A percentile compares a stretch with the other conserved stretches of the same genome.
Conservation (phyloP, 2,113 vertebrate genomes). For the Colaptes auratus region DNA sequence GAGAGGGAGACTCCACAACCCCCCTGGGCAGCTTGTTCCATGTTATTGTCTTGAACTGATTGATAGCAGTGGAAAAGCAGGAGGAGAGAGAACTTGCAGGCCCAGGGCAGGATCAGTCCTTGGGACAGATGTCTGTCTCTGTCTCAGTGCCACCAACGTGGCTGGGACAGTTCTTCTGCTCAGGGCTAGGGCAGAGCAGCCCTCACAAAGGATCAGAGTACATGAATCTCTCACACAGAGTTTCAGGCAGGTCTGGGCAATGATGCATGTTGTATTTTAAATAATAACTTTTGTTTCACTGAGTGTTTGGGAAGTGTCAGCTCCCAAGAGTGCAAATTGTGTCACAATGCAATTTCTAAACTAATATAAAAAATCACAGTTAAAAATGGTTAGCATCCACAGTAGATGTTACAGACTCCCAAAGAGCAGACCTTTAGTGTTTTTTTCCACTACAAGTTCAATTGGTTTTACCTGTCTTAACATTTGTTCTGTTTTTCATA, state of each 20-base stretch:
- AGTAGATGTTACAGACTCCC: not conserved
- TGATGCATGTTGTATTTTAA: not conserved
- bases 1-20: too few species aligned
- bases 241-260: not conserved
- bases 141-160: not conserved
- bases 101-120: not conserved
- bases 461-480: not conserved
- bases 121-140: rapidly evolving
- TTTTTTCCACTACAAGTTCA: not conserved
- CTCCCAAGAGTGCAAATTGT: not conserved
- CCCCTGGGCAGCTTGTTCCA: not conserved
- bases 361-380: not conserved
- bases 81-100: rapidly evolving
- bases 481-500: not conserved
- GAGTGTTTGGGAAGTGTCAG: not conserved
- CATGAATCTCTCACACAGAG: not conserved
- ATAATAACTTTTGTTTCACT: not conserved
- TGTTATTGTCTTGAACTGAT: not conserved
- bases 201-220: rapidly evolving
- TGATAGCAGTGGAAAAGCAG: not conserved
- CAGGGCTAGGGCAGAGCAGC: rapidly evolving
- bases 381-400: not conserved
- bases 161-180: not conserved
- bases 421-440: not conserved
- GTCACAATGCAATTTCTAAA: not conserved